Evolutionary conservation across 37 sponge, comb jelly and placozoan genomes (phyloP).

Genomic region (Mnemiopsis leidyi): DNA sequence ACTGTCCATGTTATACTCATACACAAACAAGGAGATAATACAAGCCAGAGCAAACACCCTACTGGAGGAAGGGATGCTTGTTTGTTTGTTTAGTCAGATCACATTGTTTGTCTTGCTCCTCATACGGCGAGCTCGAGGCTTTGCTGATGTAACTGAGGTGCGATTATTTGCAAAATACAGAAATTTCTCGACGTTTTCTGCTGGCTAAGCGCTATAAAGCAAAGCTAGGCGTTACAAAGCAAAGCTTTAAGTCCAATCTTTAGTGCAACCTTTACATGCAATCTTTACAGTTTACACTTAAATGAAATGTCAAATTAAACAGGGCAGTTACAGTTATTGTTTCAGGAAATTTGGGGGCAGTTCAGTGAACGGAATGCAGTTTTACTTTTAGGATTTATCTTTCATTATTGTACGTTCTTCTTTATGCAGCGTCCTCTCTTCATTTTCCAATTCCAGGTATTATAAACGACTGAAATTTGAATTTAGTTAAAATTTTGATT

Average conservation of each 20-base stretch:
- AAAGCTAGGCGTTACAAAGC: no score
- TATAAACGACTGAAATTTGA: no score
- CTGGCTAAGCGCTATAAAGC: no score
- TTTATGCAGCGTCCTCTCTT: constrained; percentile 24
- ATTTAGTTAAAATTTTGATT: no score
- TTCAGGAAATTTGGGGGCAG: not conserved
- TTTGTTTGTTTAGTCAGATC: not conserved
- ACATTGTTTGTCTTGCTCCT: not conserved
- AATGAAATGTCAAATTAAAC: not conserved
- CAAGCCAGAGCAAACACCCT: constrained; percentile 4
- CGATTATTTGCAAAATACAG: not conserved
- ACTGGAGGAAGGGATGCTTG: not conserved
- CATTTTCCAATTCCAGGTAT: constrained; percentile 38
- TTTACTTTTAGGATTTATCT: not conserved
- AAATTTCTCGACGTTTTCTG: no score
- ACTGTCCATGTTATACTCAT: not conserved
- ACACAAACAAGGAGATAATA: constrained; percentile 17
- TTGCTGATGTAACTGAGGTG: constrained; percentile 1
- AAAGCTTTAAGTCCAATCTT: no score
- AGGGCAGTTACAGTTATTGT: not conserved
- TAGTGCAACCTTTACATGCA: no score
- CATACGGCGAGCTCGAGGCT: constrained; percentile 19
- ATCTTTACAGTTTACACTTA: no score
- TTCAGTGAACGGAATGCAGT: not conserved
- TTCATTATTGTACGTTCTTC: not conserved